These are phyloP conservation scores for Ochotona princeps DNA, from an alignment of 2,113 vertebrate genomes.

Conservation along the genomic window DNA sequence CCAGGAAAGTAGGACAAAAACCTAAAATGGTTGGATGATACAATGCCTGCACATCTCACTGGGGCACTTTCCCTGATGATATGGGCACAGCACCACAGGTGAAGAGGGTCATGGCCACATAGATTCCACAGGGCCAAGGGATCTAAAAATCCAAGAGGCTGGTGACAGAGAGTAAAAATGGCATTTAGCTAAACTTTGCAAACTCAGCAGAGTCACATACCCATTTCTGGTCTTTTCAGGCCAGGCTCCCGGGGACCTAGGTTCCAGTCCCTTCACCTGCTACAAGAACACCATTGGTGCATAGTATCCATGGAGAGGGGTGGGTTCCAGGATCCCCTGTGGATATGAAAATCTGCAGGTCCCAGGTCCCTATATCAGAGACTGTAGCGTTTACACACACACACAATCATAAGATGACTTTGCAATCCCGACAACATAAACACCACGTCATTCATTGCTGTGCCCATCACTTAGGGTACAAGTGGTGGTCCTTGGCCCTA, in stretches of 20 bases:
- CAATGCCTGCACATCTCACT: neutral
- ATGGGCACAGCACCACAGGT: neutral
- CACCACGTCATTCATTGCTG: neutral
- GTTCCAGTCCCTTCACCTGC: neutral
- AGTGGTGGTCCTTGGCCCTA: no score
- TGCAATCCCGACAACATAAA: no score
- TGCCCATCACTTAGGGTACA: no score
- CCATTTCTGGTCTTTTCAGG: neutral
- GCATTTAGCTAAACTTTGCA: neutral
- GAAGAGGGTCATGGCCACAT: neutral
- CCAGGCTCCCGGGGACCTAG: neutral
- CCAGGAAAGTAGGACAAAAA: neutral
- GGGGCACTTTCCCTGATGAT: neutral
- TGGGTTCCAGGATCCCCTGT: neutral
- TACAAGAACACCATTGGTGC: neutral
- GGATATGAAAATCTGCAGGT: no score
- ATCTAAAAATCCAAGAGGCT: neutral
- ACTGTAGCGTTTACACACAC: no score
- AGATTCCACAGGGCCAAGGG: neutral
- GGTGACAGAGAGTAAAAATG: neutral
- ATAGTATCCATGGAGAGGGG: neutral
- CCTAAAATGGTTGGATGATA: neutral
- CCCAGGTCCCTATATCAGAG: neutral
- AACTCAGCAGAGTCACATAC: neutral
- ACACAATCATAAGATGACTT: neutral